Percentiles rank a stretch among this genome's conserved stretches.
Evolutionary conservation across 2,113 vertebrate genomes (phyloP).

Genomic region (Lophius piscatorius): DNA sequence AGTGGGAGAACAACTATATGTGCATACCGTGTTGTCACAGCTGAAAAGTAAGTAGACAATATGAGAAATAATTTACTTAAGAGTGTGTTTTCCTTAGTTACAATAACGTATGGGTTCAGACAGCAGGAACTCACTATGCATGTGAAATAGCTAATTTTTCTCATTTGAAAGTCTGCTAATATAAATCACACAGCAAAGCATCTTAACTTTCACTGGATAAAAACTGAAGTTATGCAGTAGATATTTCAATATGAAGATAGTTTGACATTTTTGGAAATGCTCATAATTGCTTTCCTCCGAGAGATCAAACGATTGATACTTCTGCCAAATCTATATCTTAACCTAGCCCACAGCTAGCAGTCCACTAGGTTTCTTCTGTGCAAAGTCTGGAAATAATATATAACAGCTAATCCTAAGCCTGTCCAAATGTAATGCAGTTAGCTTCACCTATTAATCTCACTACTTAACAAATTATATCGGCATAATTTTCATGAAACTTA

Average conservation of each 20-base stretch:
- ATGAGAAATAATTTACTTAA: neutral
- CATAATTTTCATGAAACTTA: too few relatives aligned
- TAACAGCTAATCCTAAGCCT: neutral
- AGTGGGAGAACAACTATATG: neutral
- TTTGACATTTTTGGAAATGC: neutral
- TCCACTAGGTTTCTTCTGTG: neutral
- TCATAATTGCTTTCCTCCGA: neutral
- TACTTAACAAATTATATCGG: neutral
- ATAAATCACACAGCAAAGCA: neutral
- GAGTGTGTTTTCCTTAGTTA: conserved; percentile 3
- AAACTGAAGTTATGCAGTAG: neutral
- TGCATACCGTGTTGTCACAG: neutral
- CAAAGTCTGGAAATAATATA: neutral
- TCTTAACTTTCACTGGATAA: neutral
- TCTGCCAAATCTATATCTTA: neutral
- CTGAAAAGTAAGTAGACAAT: neutral
- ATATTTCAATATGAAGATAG: neutral
- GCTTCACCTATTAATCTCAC: too few relatives aligned
- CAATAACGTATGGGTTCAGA: too few relatives aligned
- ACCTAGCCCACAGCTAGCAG: neutral
- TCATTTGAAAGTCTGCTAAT: neutral
- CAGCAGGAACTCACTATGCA: neutral
- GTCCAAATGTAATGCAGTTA: too few relatives aligned
- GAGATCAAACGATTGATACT: neutral
- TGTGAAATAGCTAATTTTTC: conserved; percentile 3